phyloP scores from a whole-genome alignment of 1,140 invertebrate species.

The Trigoniulus corallinus region DNA sequence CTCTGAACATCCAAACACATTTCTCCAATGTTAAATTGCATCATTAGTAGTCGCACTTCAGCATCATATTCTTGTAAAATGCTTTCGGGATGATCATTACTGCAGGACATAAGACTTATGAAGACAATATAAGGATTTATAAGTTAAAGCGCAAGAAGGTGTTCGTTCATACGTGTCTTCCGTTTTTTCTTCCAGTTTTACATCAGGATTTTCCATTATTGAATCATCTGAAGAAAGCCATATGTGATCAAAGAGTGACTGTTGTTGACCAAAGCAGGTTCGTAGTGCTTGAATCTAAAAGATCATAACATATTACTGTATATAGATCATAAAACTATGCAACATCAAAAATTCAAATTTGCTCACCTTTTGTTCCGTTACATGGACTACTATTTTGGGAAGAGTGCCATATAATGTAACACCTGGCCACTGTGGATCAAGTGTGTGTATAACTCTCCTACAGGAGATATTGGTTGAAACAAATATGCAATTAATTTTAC shows the following conservation, averaged over 20 bases:
- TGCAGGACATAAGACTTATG: no score
- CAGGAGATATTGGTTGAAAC: slow-evolving; percentile 1
- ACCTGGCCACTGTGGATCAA: slow-evolving; percentile 69
- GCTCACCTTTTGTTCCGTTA: slow-evolving; percentile 68
- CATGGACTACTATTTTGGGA: slow-evolving; percentile 68
- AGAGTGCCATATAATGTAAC: slow-evolving; percentile 64
- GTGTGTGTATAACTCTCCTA: slow-evolving; percentile 55
- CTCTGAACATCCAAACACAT: slow-evolving; percentile 58
- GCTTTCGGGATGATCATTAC: no score
- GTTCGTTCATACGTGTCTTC: no score
- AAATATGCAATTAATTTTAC: slow-evolving; percentile 2
- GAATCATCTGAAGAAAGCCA: not conserved
- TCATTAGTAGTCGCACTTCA: slow-evolving; percentile 46
- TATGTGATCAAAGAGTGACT: not conserved
- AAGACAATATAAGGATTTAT: no score
- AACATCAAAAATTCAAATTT: no score
- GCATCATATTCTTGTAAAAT: not conserved
- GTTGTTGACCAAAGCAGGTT: slow-evolving; percentile 12
- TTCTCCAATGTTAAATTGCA: slow-evolving; percentile 75
- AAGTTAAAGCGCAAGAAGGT: not conserved
- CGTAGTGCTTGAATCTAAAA: slow-evolving; percentile 32
- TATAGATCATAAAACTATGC: no score
- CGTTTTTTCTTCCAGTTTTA: no score
- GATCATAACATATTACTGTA: no score
- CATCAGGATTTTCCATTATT: no score